Conservation (phyloP, 1,140 invertebrate genomes). For the Bactericera cockerelli region DNA sequence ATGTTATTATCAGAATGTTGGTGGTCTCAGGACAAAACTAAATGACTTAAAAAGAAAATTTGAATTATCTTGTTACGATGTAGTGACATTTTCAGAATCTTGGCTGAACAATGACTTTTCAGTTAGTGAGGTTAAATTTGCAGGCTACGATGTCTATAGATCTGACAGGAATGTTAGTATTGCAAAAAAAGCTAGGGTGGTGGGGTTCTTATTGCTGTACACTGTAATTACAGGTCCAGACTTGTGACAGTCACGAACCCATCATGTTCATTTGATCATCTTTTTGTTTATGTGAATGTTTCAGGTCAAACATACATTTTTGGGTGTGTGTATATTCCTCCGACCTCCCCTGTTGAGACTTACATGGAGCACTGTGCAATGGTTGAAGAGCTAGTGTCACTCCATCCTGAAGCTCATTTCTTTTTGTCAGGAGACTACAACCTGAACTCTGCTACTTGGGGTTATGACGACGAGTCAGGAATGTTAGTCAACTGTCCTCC, state of each 20-base stretch:
- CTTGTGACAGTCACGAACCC: background rate
- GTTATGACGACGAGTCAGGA: background rate
- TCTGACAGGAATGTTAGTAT: background rate
- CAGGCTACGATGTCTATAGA: background rate
- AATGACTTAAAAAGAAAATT: background rate
- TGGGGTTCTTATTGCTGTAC: background rate
- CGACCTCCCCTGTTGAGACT: background rate
- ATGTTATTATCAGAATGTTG: background rate
- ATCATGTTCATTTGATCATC: background rate
- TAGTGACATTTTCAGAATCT: background rate
- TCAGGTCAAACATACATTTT: background rate
- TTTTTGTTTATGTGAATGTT: background rate
- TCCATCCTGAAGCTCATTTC: background rate
- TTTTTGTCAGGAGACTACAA: background rate
- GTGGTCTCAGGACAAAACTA: background rate
- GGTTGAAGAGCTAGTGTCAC: background rate
- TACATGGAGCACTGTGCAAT: background rate
- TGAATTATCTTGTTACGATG: background rate
- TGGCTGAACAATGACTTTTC: background rate
- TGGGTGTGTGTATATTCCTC: background rate
- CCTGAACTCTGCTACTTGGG: background rate
- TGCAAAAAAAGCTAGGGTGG: background rate
- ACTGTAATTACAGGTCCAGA: background rate
- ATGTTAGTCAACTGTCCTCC: background rate
- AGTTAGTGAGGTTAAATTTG: background rate